Base-by-base conservation (phyloP, 1,140 invertebrate genomes). In the Oryctes rhinoceros region DNA sequence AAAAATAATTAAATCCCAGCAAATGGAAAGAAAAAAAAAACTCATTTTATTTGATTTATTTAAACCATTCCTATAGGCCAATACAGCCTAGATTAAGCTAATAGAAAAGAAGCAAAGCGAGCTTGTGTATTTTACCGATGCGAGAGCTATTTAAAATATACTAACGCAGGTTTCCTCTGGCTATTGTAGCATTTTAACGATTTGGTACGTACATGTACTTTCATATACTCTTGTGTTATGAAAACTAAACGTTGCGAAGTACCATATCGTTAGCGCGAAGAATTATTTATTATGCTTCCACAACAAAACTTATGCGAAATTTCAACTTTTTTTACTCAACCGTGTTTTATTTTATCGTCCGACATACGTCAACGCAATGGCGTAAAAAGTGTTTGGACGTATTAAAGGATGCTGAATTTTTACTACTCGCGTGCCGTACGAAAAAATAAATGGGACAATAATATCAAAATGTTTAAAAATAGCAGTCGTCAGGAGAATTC, bases 311-410 rank as follows among this genome's bases (percentile, higher is more conserved):
- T 53, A n/a, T 59, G 6, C 53, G 1, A 44, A 59, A 59, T n/a
- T 59, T 59, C 18, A 18, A 3, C 15, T n/a, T 44, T 44, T 59
- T 59, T 59, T 59, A 59, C 53, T 59, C 24, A 15, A 18, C 53
- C 53, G 53, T 44, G 39, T 59, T 59, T 59, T 59, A 59, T 59
- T 30, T 30, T 59, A 15, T 15, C 15, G 15, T n/a, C 39, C 39
- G 39, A 59, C 53, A n/a, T 18, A 59, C 53, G 53, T 59, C 53
- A 59, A 59, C n/a, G 53, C 53, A 59, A 59, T 59, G 53, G n/a
- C 18, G 53, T 59, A 59, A 18, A 53, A 59, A 59, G 1, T 59
- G 18, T 59, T 59, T 18, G 39, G 39, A 44, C 39, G 53, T 59
- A 59, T 59, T 59, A 59, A 59, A 59, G 53, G 15, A 15, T 59